Percentiles rank a stretch among this genome's conserved stretches.
phyloP scores from a whole-genome alignment of 1,140 invertebrate species.

The Pogonus chalceus region DNA sequence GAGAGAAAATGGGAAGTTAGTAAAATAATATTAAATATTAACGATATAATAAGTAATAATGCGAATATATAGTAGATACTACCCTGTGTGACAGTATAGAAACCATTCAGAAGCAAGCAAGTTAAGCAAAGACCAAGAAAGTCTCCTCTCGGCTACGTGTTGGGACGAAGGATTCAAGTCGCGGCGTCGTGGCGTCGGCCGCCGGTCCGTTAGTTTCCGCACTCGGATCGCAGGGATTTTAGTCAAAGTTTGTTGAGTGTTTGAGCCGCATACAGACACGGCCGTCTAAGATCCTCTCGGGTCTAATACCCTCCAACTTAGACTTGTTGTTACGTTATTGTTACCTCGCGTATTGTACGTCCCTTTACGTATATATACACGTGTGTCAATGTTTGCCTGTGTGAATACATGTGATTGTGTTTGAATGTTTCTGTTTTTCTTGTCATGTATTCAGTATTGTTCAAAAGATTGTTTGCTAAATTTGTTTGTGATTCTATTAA shows the following conservation, averaged over 20 bases:
- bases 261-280: background rate
- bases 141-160: background rate
- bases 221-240: constrained; percentile 1
- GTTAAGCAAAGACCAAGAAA: constrained; percentile 1
- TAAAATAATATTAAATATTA: too few relatives aligned
- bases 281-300: background rate
- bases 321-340: constrained; percentile 4
- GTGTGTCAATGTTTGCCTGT: background rate
- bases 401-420: background rate
- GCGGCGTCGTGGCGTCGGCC: too few relatives aligned
- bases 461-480: too few relatives aligned
- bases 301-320: constrained; percentile 1
- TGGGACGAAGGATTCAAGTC: too few relatives aligned
- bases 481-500: too few relatives aligned
- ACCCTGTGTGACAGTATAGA: too few relatives aligned
- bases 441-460: too few relatives aligned
- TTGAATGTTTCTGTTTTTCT: background rate
- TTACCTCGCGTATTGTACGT: constrained; percentile 3
- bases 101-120: too few relatives aligned
- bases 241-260: constrained; percentile 3
- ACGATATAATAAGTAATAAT: too few relatives aligned
- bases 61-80: too few relatives aligned
- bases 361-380: too few relatives aligned
- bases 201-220: constrained; percentile 2
- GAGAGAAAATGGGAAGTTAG: too few relatives aligned